Conservation (phyloP, 2,113 vertebrate genomes). For the Mandrillus leucophaeus region DNA sequence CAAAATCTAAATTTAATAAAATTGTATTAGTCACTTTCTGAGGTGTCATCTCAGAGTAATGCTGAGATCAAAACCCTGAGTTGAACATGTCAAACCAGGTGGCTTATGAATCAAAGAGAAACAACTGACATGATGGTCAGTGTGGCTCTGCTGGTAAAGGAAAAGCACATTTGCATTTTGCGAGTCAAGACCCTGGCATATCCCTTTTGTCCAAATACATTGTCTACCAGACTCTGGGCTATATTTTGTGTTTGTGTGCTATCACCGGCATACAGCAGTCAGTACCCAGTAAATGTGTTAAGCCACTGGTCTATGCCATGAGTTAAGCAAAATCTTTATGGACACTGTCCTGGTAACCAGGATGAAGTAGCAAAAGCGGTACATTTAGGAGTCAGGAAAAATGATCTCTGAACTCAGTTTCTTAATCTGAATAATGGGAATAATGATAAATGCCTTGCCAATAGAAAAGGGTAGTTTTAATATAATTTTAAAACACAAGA, state of each 20-base stretch:
- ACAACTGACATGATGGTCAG: neutral
- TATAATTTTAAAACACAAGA: neutral
- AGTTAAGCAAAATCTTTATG: conserved; percentile 27
- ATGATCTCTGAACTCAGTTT: neutral
- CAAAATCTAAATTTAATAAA: conserved; percentile 71
- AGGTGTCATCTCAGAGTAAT: conserved; percentile 41
- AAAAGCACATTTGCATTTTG: conserved; percentile 6
- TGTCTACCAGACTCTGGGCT: neutral
- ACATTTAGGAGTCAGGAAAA: neutral
- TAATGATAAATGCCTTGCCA: neutral
- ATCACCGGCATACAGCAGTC: neutral
- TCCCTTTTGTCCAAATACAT: neutral
- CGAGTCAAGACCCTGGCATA: neutral
- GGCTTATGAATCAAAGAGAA: conserved; percentile 31
- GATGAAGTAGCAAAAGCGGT: neutral
- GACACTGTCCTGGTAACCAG: neutral
- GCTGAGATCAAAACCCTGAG: conserved; percentile 60
- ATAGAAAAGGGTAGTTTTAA: neutral
- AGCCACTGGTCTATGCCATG: neutral
- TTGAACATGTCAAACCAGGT: conserved; percentile 36
- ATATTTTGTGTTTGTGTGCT: neutral
- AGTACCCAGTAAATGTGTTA: neutral
- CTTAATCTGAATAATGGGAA: neutral
- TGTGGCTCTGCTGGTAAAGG: neutral
- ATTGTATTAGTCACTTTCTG: conserved; percentile 56